Conservation (phyloP, 2,888 invertebrate genomes). For the Drosophila vallismaia region DNA sequence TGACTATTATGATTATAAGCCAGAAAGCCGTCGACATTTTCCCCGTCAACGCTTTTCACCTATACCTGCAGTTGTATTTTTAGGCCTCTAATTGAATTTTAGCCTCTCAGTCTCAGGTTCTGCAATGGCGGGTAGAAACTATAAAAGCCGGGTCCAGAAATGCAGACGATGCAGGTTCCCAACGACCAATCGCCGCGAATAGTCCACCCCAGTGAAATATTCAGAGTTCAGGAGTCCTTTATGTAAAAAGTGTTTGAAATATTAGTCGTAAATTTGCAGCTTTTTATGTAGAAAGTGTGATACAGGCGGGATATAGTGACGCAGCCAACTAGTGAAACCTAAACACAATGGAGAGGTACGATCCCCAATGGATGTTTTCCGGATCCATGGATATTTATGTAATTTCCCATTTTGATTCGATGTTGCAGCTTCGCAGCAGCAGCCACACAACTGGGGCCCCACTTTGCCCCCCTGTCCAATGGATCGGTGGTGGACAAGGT, state of each 20-base stretch:
- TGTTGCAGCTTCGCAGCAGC: constrained; percentile 62
- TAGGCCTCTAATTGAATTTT: constrained; percentile 76
- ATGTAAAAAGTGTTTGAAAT: constrained; percentile 75
- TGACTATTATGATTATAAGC: constrained; percentile 63
- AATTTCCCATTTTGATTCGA: not conserved
- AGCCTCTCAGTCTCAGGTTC: not conserved
- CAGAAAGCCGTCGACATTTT: constrained; percentile 59
- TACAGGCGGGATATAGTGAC: constrained; percentile 69
- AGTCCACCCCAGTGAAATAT: constrained; percentile 77
- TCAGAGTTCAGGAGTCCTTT: constrained; percentile 50
- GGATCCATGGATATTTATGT: not conserved
- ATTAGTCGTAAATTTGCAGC: constrained; percentile 71
- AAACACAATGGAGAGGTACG: constrained; percentile 79
- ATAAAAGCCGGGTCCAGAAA: constrained; percentile 65
- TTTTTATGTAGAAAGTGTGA: constrained; percentile 73
- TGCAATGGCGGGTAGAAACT: constrained; percentile 48
- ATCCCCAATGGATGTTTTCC: not conserved
- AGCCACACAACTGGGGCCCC: constrained; percentile 83
- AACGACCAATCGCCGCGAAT: constrained; percentile 78
- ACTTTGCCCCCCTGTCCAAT: constrained; percentile 85
- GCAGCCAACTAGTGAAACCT: constrained; percentile 26
- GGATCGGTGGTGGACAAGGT: constrained; percentile 92
- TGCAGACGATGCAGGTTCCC: constrained; percentile 72
- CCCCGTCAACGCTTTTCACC: constrained; percentile 38
- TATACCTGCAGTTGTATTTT: constrained; percentile 54